phyloP scores from a whole-genome alignment of 2,797 vertebrate species.

The Apodemus agrarius region DNA sequence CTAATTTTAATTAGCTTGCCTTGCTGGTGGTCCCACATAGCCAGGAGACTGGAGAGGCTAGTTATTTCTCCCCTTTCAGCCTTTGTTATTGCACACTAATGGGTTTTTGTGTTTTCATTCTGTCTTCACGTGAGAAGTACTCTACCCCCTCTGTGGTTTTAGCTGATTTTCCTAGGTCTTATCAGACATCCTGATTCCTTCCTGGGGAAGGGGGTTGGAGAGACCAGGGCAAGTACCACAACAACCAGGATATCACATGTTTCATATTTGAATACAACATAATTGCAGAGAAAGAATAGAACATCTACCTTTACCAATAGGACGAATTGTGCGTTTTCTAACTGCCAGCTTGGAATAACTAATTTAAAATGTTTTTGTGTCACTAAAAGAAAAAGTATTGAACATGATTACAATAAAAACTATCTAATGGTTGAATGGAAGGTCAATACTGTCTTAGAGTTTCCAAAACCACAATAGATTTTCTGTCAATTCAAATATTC shows the following conservation, averaged over 20 bases:
- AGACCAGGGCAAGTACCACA: background rate
- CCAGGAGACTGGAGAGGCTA: constrained; percentile 53
- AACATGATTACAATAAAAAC: constrained; percentile 75
- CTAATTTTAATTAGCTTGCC: constrained; percentile 73
- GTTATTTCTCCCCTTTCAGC: constrained; percentile 75
- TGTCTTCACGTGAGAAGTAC: constrained; percentile 74
- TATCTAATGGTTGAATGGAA: constrained; percentile 73
- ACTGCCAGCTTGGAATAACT: constrained; percentile 60
- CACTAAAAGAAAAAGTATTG: constrained; percentile 61
- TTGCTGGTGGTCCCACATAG: constrained; percentile 69
- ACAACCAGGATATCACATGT: constrained; percentile 49
- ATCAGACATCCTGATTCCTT: constrained; percentile 69
- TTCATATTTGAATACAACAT: constrained; percentile 63
- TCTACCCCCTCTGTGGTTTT: constrained; percentile 66
- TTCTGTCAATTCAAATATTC: constrained; percentile 73
- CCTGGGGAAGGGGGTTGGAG: background rate
- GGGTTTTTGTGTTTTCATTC: constrained; percentile 78
- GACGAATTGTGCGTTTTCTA: constrained; percentile 65
- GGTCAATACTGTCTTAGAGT: constrained; percentile 72
- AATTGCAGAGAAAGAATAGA: constrained; percentile 71
- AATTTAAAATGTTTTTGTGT: constrained; percentile 76
- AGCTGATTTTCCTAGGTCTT: constrained; percentile 61
- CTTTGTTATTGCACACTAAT: constrained; percentile 81
- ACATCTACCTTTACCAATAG: constrained; percentile 60
- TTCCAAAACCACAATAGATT: constrained; percentile 73